Evolutionary conservation across 2,797 vertebrate species (phyloP), one percentile per base, ranked within the genome.

Genomic region (Acestrorhynchus altus): DNA sequence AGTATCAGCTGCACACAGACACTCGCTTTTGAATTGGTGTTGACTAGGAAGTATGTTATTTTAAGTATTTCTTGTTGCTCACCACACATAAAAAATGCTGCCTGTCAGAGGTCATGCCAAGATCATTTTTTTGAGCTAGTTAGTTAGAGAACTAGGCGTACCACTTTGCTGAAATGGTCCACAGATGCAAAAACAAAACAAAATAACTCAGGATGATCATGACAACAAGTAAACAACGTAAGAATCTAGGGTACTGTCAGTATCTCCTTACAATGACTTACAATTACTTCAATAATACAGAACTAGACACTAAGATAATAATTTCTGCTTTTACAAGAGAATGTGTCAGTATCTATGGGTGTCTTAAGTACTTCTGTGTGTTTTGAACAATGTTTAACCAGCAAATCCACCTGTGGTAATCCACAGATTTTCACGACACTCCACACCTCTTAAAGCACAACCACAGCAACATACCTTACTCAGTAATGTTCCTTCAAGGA

Each of bases 391-490:
- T 28, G 49, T 47, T 51, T 16, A 49, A 10, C 51, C 15, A 74
- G 28, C 44, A 68, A 57, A 52, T 60, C 46, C 71, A 73, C 12
- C 65, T 65, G 18, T 72, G 22, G 35, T 18, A 60, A 60, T 24
- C 54, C 72, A 73, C 42, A 63, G 11, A 15, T 64, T 39, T 63
- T 11, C 16, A 44, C 1, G 72, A 59, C 61, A 67, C 70, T 42
- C 42, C 61, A 67, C 42, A 61, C 8, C 60, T 54, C 64, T 31
- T 44, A 79, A 44, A 9, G 70, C 52, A 79, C 20, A 39, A 57
- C 18, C 28, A 24, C 68, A 67, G 52, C 77, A 78, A 68, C 51
- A 68, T 13, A 61, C 31, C 28, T 20, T 11, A n/a, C 4, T 49
- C 15, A 66, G n/a, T 78, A 40, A 56, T 20, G 28, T 57, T 49